Evolutionary conservation across 2,113 vertebrate genomes (phyloP).

Genomic region (Aythya baeri): DNA sequence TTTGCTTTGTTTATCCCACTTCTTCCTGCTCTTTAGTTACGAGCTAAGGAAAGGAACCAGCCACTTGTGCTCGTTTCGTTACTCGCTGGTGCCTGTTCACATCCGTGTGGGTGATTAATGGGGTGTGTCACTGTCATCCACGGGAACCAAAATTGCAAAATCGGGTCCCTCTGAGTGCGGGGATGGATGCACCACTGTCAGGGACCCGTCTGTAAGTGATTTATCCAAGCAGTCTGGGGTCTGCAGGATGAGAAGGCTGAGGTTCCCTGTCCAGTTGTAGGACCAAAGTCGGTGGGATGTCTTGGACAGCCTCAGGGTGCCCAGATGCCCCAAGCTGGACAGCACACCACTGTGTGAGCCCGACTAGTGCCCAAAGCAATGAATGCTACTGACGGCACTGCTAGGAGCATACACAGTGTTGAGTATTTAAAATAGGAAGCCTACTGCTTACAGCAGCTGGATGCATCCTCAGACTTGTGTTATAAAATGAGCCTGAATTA

Average conservation of each 20-base stretch:
- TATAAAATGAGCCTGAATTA: background rate
- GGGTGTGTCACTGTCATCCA: background rate
- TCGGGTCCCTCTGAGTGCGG: rapidly evolving
- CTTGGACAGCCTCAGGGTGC: background rate
- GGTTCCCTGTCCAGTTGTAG: background rate
- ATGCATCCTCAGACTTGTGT: background rate
- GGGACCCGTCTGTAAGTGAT: background rate
- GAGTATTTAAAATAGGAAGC: background rate
- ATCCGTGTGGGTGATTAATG: rapidly evolving
- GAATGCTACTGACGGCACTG: rapidly evolving
- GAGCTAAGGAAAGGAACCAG: background rate
- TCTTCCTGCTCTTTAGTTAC: conserved; percentile 28
- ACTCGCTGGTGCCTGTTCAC: background rate
- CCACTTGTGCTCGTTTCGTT: background rate
- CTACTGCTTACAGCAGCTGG: background rate
- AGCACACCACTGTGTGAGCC: background rate
- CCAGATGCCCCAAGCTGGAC: background rate
- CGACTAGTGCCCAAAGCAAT: background rate
- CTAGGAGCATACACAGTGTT: background rate
- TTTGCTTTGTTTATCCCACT: conserved; percentile 49
- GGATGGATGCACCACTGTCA: rapidly evolving
- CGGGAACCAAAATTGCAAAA: background rate
- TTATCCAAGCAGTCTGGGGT: background rate
- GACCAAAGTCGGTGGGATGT: background rate
- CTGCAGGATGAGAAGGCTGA: background rate